Evolutionary conservation across 2,113 vertebrate genomes (phyloP), one percentile per base, ranked within the genome.

Genomic region (Ploceus nigricollis): DNA sequence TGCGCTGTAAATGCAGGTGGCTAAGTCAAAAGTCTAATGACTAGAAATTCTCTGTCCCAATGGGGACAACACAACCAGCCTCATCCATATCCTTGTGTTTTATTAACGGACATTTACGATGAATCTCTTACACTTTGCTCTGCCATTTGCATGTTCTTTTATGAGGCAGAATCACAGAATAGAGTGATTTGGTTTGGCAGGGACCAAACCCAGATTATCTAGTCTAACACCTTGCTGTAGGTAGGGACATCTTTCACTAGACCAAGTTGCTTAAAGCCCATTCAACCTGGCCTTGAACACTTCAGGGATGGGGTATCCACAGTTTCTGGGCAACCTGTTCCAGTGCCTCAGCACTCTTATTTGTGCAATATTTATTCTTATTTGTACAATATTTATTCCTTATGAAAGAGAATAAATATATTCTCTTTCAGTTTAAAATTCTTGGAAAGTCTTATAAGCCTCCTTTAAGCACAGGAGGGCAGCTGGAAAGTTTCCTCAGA

Each of bases 401-500:
- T 22, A 33, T 8, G 7, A 9, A 18, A 45, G 45, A 45, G 45
- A 45, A 21, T 64, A 37, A 68, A 68, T 35, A 21, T 65, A 24
- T 20, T 27, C 8, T 33, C 27, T 76, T 70, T n/a, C 31, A 37
- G 19, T 69, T 89, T 25, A 85, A 64, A 48, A 27, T 31, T n/a
- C 28, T 58, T 50, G 12, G 15, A n/a, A 63, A 42, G 10, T 20
- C 15, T 30, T 44, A 2, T 1, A 37, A 30, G 28, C 5, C 22
- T 14, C 39, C 12, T 45, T 50, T 10, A 73, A 33, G 44, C 6
- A 45, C 11, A 45, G 39, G 3, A 50, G 44, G 48, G 31, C 35
- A 4, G 10, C 9, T 3, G 4, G 7, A 33, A 4, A 9, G 9
- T 37, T 4, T 85, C 50, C 40, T 22, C 0, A 1, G 18, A 58